Conservation (phyloP, 2,113 vertebrate genomes). For the Corydoras sp. region DNA sequence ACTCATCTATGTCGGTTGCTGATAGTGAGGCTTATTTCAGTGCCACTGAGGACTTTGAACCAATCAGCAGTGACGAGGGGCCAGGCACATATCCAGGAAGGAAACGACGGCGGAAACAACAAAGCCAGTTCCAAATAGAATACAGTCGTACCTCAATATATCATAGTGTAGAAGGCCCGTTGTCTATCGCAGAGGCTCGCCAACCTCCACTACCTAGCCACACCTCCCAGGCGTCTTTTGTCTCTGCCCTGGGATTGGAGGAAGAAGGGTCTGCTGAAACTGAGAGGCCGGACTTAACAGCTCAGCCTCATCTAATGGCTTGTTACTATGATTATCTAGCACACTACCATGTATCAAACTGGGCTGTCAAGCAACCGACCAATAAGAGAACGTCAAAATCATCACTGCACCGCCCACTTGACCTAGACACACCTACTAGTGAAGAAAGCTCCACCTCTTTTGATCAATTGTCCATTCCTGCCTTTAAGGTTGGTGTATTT, state of each 20-base stretch:
- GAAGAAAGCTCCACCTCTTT: conserved; percentile 86
- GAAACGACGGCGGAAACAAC: conserved; percentile 82
- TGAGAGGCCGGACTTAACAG: conserved; percentile 76
- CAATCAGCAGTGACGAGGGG: conserved; percentile 93
- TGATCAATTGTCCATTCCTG: conserved; percentile 87
- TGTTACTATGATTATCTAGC: conserved; percentile 91
- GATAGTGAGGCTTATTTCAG: conserved; percentile 98
- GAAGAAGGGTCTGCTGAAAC: conserved; percentile 82
- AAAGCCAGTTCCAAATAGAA: conserved; percentile 72
- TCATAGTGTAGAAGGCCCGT: conserved; percentile 91
- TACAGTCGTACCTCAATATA: conserved; percentile 89
- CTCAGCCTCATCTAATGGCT: conserved; percentile 86
- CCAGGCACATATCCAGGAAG: conserved; percentile 94
- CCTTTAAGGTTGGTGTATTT: conserved; percentile 78
- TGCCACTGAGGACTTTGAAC: conserved; percentile 92
- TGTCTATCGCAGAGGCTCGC: conserved; percentile 74
- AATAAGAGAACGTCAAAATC: conserved; percentile 97
- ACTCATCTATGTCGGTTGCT: conserved; percentile 94
- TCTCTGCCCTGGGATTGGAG: conserved; percentile 88
- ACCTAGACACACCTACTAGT: conserved; percentile 90
- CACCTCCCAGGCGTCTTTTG: conserved; percentile 91
- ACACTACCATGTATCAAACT: conserved; percentile 92
- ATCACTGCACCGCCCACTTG: conserved; percentile 89
- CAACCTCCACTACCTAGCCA: conserved; percentile 74
- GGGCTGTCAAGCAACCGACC: conserved; percentile 89